These are phyloP conservation scores for Drosophila subsilvestris DNA, from an alignment of 2,888 invertebrate species.

Conservation along the genomic window DNA sequence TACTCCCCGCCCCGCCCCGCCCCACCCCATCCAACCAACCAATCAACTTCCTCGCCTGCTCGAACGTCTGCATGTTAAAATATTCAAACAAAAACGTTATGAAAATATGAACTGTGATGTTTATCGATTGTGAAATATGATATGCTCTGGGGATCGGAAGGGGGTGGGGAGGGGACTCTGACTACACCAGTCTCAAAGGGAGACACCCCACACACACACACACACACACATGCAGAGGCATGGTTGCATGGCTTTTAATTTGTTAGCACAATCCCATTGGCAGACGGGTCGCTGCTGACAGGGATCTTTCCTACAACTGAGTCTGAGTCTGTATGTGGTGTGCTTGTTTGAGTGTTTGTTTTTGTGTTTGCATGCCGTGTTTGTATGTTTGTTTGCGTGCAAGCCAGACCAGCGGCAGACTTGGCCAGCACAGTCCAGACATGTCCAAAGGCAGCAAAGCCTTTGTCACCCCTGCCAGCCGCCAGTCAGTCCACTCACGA, in stretches of 20 bases:
- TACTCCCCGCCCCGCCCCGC: not conserved
- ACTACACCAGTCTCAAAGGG: constrained; percentile 17
- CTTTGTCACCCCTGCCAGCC: no score
- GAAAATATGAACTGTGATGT: constrained; percentile 82
- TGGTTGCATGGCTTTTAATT: constrained; percentile 70
- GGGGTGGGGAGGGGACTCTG: not conserved
- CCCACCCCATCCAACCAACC: not conserved
- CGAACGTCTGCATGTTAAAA: constrained; percentile 66
- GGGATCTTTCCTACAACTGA: constrained; percentile 23
- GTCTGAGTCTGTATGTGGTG: not conserved
- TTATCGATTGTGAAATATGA: constrained; percentile 82
- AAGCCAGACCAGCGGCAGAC: constrained; percentile 20
- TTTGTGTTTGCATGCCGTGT: constrained; percentile 38
- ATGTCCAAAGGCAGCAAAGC: not conserved
- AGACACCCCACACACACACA: constrained; percentile 19
- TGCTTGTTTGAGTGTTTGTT: constrained; percentile 24
- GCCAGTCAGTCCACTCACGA: no score
- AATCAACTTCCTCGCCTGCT: constrained; percentile 24
- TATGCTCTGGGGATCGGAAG: constrained; percentile 32
- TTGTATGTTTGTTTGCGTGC: constrained; percentile 62
- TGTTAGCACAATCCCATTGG: constrained; percentile 62
- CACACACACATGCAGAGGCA: constrained; percentile 21
- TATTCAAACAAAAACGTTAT: constrained; percentile 75
- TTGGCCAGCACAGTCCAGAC: not conserved
- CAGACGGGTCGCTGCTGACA: constrained; percentile 43